Evolutionary conservation across 2,113 vertebrate species (phyloP).

Genomic region (Anolis carolinensis): DNA sequence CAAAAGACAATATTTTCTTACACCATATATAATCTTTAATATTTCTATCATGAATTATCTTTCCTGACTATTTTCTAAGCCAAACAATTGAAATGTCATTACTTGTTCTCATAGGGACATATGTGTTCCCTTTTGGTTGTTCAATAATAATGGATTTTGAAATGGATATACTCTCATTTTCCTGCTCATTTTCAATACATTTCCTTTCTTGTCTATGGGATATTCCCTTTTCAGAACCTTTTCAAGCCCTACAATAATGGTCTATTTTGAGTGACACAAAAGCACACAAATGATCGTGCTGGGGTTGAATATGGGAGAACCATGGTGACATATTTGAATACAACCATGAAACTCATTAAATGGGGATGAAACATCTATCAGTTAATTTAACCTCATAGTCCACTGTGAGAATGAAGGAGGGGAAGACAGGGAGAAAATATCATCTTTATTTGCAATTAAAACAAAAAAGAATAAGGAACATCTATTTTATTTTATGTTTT

Average conservation of each 20-base stretch:
- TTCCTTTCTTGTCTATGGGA: too few species aligned
- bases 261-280: neutral
- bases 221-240: too few species aligned
- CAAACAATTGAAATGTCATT: too few species aligned
- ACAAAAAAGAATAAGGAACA: neutral
- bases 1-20: too few species aligned
- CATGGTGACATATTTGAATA: neutral
- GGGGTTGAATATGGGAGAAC: neutral
- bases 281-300: neutral
- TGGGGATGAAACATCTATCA: neutral
- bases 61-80: too few species aligned
- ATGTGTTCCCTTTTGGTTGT: too few species aligned
- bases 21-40: too few species aligned
- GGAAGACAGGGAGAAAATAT: neutral
- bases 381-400: neutral
- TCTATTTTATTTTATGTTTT: neutral
- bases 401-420: neutral
- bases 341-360: neutral
- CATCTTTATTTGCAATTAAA: neutral
- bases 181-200: too few species aligned
- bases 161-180: too few species aligned
- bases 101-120: too few species aligned
- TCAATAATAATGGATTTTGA: too few species aligned
- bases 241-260: neutral
- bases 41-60: too few species aligned